These are phyloP conservation scores for Phyllotreta striolata DNA, from an alignment of 2,888 invertebrate genomes.

Conservation along the genomic window DNA sequence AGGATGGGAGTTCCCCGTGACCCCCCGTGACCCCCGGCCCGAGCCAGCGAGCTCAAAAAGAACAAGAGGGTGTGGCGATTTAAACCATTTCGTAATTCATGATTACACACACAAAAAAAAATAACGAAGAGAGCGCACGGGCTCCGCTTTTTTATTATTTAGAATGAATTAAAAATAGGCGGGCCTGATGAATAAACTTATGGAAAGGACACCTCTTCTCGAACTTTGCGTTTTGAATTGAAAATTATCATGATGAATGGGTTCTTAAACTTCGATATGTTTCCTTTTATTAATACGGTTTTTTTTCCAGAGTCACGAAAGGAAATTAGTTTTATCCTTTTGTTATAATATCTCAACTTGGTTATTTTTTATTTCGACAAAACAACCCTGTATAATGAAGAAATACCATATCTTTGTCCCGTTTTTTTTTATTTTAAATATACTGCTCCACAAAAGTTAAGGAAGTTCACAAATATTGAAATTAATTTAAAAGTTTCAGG, in stretches of 20 bases:
- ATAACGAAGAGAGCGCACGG: slow-evolving; percentile 35
- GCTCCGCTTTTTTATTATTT: slow-evolving; percentile 41
- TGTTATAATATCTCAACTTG: too few relatives aligned
- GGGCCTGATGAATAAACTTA: slow-evolving; percentile 40
- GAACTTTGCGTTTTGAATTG: slow-evolving; percentile 30
- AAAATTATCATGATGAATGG: slow-evolving; percentile 33
- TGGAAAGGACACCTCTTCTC: slow-evolving; percentile 37
- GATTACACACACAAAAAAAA: slow-evolving; percentile 46
- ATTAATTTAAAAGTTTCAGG: too few relatives aligned
- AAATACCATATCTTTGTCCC: too few relatives aligned
- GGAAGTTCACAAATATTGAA: too few relatives aligned
- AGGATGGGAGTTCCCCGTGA: slow-evolving; percentile 61
- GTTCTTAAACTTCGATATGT: slow-evolving; percentile 22
- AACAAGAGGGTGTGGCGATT: slow-evolving; percentile 54
- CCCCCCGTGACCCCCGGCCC: slow-evolving; percentile 53
- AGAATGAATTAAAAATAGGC: slow-evolving; percentile 45
- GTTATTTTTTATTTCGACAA: too few relatives aligned
- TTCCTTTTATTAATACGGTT: too few relatives aligned
- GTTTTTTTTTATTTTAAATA: too few relatives aligned
- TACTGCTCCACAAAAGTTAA: too few relatives aligned
- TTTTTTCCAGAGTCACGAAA: slow-evolving; percentile 27
- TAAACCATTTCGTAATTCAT: slow-evolving; percentile 55
- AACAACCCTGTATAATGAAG: too few relatives aligned
- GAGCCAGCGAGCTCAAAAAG: slow-evolving; percentile 51
- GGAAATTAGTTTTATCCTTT: neutral